Conservation (phyloP, 2,113 vertebrate species). For the Opisthocomus hoazin region DNA sequence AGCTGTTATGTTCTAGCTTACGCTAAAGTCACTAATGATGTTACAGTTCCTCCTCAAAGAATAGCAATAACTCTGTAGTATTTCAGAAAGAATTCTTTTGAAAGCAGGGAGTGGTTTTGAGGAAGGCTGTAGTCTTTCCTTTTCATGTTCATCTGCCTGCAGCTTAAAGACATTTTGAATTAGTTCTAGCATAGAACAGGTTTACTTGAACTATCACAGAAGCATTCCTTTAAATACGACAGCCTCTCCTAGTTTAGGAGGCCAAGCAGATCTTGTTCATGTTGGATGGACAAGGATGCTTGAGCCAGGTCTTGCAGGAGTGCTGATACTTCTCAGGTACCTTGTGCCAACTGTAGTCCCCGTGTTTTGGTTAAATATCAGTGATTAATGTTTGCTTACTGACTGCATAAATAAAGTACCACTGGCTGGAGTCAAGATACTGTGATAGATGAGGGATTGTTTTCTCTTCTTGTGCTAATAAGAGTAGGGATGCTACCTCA, state of each 20-base stretch:
- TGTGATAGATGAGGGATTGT: not conserved
- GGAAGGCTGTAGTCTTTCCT: not conserved
- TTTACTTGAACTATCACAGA: not conserved
- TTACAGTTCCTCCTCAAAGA: not conserved
- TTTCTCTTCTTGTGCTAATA: not conserved
- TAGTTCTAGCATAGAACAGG: not conserved
- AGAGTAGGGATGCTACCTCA: not conserved
- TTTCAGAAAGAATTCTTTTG: not conserved
- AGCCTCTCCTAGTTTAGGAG: not conserved
- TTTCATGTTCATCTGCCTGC: not conserved
- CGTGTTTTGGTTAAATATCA: not conserved
- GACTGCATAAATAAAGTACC: not conserved
- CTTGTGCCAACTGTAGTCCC: not conserved
- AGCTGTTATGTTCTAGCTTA: not conserved
- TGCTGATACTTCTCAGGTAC: not conserved
- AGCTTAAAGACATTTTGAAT: not conserved
- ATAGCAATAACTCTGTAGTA: not conserved
- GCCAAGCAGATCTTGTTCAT: accelerated
- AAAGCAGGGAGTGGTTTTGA: not conserved
- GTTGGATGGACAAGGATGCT: not conserved
- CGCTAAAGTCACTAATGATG: not conserved
- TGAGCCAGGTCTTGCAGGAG: not conserved
- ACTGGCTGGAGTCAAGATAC: not conserved
- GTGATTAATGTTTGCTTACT: not conserved
- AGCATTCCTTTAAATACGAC: not conserved